Evolutionary conservation across 2,888 invertebrate genomes (phyloP).

Genomic region (Notocelia uddmanniana): DNA sequence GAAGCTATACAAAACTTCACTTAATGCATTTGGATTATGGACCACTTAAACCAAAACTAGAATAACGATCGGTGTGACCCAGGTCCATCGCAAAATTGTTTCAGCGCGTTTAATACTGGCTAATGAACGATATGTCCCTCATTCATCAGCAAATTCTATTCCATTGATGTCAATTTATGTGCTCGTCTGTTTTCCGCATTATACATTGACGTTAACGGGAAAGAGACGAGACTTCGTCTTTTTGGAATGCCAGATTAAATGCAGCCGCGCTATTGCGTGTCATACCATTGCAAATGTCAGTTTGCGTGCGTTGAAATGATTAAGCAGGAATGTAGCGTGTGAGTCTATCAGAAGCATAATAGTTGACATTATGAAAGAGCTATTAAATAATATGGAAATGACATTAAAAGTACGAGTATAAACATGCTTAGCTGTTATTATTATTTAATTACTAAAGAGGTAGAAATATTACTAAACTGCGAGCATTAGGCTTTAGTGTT

Average conservation of each 20-base stretch:
- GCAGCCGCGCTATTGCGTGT: conserved; percentile 11
- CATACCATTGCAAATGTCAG: conserved; percentile 24
- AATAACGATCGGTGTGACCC: not conserved
- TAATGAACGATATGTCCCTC: conserved; percentile 11
- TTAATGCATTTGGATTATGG: too few species aligned
- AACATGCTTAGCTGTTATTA: not conserved
- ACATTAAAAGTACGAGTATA: not conserved
- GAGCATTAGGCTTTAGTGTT: too few species aligned
- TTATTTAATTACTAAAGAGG: too few species aligned
- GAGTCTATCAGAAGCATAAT: conserved; percentile 1
- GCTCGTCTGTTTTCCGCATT: not conserved
- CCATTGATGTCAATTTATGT: not conserved
- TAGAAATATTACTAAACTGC: too few species aligned
- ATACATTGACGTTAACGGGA: not conserved
- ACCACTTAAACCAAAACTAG: too few species aligned
- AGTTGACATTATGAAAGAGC: not conserved
- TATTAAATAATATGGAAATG: not conserved
- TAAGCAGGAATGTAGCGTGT: conserved; percentile 3
- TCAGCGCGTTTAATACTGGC: conserved; percentile 6
- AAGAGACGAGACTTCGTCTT: not conserved
- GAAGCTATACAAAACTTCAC: too few species aligned
- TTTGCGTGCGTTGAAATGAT: conserved; percentile 19
- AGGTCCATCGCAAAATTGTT: not conserved
- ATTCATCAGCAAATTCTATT: conserved; percentile 4
- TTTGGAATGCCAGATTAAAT: not conserved